Evolutionary conservation across 2,888 invertebrate genomes (phyloP), one percentile per base, ranked within the genome.

Genomic region (Bellardia bayeri): DNA sequence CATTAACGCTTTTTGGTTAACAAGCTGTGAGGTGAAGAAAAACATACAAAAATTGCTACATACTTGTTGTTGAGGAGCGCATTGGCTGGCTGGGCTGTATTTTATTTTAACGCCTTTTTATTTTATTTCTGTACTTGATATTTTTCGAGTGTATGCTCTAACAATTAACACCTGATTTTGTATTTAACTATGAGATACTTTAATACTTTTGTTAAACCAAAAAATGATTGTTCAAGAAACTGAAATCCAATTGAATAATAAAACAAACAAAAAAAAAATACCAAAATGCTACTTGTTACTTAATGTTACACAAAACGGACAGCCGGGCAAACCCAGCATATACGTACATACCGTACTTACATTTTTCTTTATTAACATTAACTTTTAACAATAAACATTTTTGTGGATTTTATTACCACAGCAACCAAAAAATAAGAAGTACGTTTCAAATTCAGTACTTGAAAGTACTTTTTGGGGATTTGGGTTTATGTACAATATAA

Each of bases 1-100:
- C 79, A 87, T 87, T 87, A 87, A 82, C 87, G 82, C 87, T 75
- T 82, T 85, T 85, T n/a, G 85, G 82, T 85, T 87, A 85, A 85
- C 85, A 82, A 87, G 87, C 63, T 80, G 54, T 58, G 66, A 86
- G 75, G 54, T 58, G 66, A 86, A 81, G 51, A 74, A 66, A 42
- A 68, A 9, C n/a, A 64, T 7, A 45, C 9, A 14, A 58, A 86
- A 85, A 87, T 87, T 85, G 74, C 82, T 84, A 87, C 79, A 87
- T 87, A 75, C 69, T 75, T 79, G 75, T 75, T 76, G 13, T 23
- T 76, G 16, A 16, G 56, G 1, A 1, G 2, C 2, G 33, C 2
- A 71, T 13, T n/a, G 11, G n/a, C n/a, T n/a, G 6, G 45, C 8
- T 33, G 23, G 23, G 58, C 4, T 74, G 30, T 49, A 9, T 64